Conservation (phyloP, 2,113 vertebrate species). For the Tauraco erythrolophus region DNA sequence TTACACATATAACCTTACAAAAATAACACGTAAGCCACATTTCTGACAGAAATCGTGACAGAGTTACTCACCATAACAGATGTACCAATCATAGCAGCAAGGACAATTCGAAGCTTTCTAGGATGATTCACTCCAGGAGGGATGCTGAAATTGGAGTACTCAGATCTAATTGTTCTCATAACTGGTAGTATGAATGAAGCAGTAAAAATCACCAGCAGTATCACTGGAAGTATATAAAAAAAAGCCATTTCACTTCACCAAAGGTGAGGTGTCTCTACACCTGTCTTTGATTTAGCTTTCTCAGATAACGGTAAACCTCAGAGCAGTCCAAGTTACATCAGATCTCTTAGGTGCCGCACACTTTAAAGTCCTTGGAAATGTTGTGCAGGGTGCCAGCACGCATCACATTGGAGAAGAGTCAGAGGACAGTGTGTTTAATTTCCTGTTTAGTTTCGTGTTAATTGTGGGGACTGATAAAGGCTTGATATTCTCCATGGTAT, state of each 20-base stretch:
- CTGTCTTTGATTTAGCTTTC: neutral
- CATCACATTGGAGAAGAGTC: neutral
- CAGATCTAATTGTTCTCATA: neutral
- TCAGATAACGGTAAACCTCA: neutral
- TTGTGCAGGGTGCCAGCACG: neutral
- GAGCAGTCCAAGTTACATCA: neutral
- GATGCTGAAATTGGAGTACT: neutral
- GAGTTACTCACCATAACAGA: slow-evolving; percentile 3
- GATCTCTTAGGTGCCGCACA: neutral
- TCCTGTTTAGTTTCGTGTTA: neutral
- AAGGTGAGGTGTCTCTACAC: neutral
- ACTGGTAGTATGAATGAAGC: neutral
- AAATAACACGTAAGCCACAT: neutral
- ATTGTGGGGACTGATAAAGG: neutral
- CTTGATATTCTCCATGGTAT: neutral
- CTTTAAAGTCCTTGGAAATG: neutral
- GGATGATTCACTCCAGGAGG: neutral
- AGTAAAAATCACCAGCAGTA: neutral
- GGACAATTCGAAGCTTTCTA: neutral
- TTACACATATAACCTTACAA: neutral
- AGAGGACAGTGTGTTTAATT: neutral
- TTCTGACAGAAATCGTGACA: neutral
- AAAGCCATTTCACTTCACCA: neutral
- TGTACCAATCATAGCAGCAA: neutral
- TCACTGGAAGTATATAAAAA: neutral